Percentiles rank a stretch among this genome's conserved stretches.
phyloP scores from a whole-genome alignment of 92 coral and sea anemone genomes.

The Paragorgia papillata region DNA sequence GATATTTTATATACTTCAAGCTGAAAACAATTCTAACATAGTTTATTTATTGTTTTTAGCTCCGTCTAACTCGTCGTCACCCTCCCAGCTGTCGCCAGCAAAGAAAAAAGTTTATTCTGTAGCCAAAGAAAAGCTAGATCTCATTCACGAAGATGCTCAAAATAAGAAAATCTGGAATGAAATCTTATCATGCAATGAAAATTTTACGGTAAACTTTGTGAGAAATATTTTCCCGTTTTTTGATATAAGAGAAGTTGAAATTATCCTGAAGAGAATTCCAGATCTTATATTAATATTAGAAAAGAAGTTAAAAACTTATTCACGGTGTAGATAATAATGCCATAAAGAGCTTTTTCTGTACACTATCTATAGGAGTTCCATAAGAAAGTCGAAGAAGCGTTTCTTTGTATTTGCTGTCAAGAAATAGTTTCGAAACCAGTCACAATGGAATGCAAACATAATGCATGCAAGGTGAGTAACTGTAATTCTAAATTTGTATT shows the following conservation, averaged over 20 bases:
- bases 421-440: slow-evolving; percentile 87
- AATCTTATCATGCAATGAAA: slow-evolving; percentile 59
- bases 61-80: slow-evolving; percentile 3
- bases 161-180: slow-evolving; percentile 86
- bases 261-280: no score
- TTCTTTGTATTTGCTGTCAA: slow-evolving; percentile 93
- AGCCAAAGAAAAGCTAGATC: slow-evolving; percentile 61
- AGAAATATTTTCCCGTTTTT: not conserved
- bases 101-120: slow-evolving; percentile 76
- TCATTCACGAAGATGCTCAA: slow-evolving; percentile 68
- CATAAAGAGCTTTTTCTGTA: no score
- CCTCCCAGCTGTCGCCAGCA: slow-evolving; percentile 69
- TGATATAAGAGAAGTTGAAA: no score
- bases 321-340: no score
- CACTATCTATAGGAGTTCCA: slow-evolving; percentile 71
- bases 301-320: slow-evolving; percentile 1
- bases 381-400: slow-evolving; percentile 86
- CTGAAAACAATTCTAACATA: no score
- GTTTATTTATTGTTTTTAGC: no score
- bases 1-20: no score
- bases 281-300: slow-evolving; percentile 2
- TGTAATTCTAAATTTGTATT: no score
- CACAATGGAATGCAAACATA: slow-evolving; percentile 86
- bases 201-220: slow-evolving; percentile 68
- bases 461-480: slow-evolving; percentile 83